These are phyloP conservation scores for Drosophila auraria DNA, from an alignment of 1,140 invertebrate species.

Conservation along the genomic window DNA sequence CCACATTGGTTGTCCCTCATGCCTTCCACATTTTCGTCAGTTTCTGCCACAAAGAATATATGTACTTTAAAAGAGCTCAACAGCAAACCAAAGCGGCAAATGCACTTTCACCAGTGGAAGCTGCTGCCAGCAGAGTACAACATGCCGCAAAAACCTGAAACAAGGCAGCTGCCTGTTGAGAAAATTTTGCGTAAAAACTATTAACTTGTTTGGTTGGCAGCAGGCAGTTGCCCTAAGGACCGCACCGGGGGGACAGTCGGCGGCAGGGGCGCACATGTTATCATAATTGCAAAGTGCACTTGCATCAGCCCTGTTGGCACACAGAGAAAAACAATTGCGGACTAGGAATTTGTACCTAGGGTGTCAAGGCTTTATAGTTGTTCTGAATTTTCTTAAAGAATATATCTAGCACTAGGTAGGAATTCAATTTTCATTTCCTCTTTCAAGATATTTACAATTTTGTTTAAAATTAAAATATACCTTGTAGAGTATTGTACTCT, in stretches of 20 bases:
- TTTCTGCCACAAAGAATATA: constrained; percentile 17
- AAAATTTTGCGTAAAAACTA: constrained; percentile 72
- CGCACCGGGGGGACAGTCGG: constrained; percentile 1
- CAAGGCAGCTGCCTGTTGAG: constrained; percentile 63
- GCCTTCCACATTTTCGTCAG: background rate
- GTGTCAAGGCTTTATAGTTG: too few species aligned
- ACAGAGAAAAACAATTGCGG: background rate
- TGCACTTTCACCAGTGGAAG: constrained; percentile 52
- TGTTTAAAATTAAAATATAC: too few species aligned
- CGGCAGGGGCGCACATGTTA: constrained; percentile 53
- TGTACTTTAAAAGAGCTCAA: constrained; percentile 34
- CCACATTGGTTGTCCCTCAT: constrained; percentile 23
- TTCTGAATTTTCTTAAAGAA: too few species aligned
- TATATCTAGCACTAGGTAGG: too few species aligned
- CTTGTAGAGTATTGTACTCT: background rate
- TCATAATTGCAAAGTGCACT: constrained; percentile 66
- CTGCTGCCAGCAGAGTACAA: constrained; percentile 32
- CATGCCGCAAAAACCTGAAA: constrained; percentile 68
- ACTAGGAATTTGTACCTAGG: too few species aligned
- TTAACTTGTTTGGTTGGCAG: constrained; percentile 66
- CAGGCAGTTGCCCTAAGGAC: constrained; percentile 38
- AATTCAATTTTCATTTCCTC: too few species aligned
- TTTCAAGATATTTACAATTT: too few species aligned
- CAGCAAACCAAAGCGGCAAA: constrained; percentile 42
- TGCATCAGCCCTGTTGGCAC: constrained; percentile 18